Evolutionary conservation across 30 jellyfish, hydroid and myxozoan species (phyloP), one percentile per base, ranked within the genome.

Genomic region (Hydractinia echinata): DNA sequence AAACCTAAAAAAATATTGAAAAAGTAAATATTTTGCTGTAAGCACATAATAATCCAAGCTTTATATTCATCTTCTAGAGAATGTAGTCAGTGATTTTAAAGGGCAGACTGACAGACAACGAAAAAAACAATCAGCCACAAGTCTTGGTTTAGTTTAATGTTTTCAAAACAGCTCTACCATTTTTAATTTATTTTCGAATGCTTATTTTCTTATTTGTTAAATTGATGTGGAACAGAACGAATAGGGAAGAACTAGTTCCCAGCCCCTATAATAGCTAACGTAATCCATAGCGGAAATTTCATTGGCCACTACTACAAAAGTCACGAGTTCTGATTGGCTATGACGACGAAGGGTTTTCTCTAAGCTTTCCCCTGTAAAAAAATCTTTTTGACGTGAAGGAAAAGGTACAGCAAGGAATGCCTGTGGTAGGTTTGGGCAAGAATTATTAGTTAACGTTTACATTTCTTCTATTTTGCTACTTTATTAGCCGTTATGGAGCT

Each of bases 341-440:
- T 50, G 30, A 8, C 8, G 7, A 20, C 60, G 44, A 15, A 50
- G 81, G 55, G 55, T 71, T 71, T 50, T 20, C 81, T 71, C 60
- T 20, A 58, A 5, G 81, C 39, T 71, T 71, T 71, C 81, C 60
- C 55, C 67, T 19, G n/a, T 58, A 71, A 71, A 71, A 71, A 71
- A 71, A 71, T 52, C 51, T 50, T 71, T 71, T 8, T 4, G 69
- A 58, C 18, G 19, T 18, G 69, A 11, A 11, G 69, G 19, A 58
- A 58, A 11, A 11, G 69, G 19, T 11, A 18, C 18, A 18, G 69
- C 69, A 11, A 18, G 69, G 19, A 58, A 18, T 30, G 44, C 44
- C 44, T 30, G 44, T 30, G 44, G 44, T 30, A 30, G 44, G 44
- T 58, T 58, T 30, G 44, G 44, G 44, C 44, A 30, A 30, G 44